Conservation (phyloP, 2,113 vertebrate genomes). For the Oncorhynchus gorbuscha region DNA sequence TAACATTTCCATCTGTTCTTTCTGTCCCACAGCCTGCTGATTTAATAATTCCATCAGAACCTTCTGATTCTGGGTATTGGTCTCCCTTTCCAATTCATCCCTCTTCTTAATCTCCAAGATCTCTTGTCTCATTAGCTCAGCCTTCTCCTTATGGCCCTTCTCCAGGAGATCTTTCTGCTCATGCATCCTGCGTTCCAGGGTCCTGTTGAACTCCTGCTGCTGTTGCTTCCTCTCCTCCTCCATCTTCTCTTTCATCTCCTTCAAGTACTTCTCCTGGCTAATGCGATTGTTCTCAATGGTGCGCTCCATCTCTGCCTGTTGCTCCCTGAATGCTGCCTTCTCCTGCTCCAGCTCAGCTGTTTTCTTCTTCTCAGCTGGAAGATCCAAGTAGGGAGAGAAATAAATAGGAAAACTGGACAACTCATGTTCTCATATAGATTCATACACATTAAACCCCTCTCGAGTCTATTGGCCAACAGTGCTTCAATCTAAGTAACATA, state of each 20-base stretch:
- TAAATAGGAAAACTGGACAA: not conserved
- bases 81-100: not conserved
- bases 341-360: conserved; percentile 30
- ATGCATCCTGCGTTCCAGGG: conserved; percentile 41
- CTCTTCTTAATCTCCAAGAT: conserved; percentile 25
- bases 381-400: not conserved
- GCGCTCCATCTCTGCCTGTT: conserved; percentile 14
- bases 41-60: too few relatives aligned
- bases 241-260: conserved; percentile 36
- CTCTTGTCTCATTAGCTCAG: conserved; percentile 36
- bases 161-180: conserved; percentile 35
- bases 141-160: conserved; percentile 36
- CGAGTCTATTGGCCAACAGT: not conserved
- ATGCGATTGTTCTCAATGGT: conserved; percentile 20
- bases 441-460: too few relatives aligned
- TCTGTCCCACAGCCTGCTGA: too few relatives aligned
- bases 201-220: conserved; percentile 31
- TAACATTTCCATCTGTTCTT: too few relatives aligned
- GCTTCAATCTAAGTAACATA: too few relatives aligned
- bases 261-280: conserved; percentile 25
- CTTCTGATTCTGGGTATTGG: too few relatives aligned
- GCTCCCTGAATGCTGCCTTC: conserved; percentile 25
- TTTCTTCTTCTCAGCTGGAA: conserved; percentile 31
- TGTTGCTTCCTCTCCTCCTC: conserved; percentile 31
- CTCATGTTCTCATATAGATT: too few relatives aligned